These are phyloP conservation scores for Dendroctonus valens DNA, from an alignment of 1,140 invertebrate species.

Conservation along the genomic window DNA sequence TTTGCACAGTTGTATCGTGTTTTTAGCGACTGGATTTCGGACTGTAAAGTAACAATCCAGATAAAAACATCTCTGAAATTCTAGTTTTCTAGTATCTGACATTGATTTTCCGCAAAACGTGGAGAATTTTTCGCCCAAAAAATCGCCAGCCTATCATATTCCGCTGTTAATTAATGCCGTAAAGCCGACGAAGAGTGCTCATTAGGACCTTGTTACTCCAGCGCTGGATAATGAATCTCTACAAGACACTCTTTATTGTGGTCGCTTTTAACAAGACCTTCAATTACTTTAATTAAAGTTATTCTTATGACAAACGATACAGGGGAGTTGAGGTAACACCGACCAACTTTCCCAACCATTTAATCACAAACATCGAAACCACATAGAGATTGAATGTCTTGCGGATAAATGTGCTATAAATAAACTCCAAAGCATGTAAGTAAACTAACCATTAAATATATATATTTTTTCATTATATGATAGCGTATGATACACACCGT, in stretches of 20 bases:
- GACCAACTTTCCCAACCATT: background rate
- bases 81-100: too few relatives aligned
- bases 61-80: too few relatives aligned
- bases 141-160: conserved; percentile 45
- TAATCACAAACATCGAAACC: background rate
- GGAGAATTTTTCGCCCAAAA: too few relatives aligned
- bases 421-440: too few relatives aligned
- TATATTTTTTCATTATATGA: background rate
- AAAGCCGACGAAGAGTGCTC: conserved; percentile 48
- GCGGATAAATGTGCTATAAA: too few relatives aligned
- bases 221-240: conserved; percentile 49
- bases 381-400: too few relatives aligned
- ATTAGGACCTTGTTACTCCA: conserved; percentile 49
- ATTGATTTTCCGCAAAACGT: too few relatives aligned
- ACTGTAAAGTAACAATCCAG: too few relatives aligned
- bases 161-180: conserved; percentile 48
- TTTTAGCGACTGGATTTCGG: too few relatives aligned
- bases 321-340: conserved; percentile 7
- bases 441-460: too few relatives aligned
- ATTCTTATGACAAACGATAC: conserved; percentile 27
- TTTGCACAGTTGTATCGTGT: too few relatives aligned
- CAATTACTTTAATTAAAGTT: conserved; percentile 50
- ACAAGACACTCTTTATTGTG: conserved; percentile 49
- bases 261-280: conserved; percentile 47
- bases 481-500: background rate